These are phyloP conservation scores for Capromys pilorides DNA, from an alignment of 2,797 vertebrate genomes.

Conservation along the genomic window DNA sequence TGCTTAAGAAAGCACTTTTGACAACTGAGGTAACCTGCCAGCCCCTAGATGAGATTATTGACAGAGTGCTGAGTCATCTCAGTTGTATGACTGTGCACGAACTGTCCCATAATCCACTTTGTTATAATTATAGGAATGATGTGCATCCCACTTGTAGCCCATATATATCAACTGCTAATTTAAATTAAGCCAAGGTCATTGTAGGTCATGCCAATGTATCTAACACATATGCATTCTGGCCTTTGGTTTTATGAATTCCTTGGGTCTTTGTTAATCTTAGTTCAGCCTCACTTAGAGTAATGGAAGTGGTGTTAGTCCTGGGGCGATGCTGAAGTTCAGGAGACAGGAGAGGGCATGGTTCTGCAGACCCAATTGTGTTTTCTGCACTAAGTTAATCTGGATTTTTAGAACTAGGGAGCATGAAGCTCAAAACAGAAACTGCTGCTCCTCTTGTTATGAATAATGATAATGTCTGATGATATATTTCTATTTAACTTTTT, in stretches of 20 bases:
- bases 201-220: not conserved
- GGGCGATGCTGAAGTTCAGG: not conserved
- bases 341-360: not conserved
- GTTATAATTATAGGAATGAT: not conserved
- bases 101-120: not conserved
- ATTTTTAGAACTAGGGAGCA: not conserved
- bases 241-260: not conserved
- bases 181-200: not conserved
- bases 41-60: not conserved
- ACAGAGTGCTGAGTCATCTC: not conserved
- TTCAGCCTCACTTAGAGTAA: not conserved
- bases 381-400: not conserved
- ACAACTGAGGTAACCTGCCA: no score
- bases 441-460: not conserved
- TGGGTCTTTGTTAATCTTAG: not conserved
- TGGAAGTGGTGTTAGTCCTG: not conserved
- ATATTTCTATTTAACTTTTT: not conserved
- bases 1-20: no score
- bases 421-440: not conserved
- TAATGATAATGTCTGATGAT: not conserved
- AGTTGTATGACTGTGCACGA: not conserved
- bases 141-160: not conserved
- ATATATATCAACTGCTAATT: not conserved
- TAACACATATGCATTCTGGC: not conserved
- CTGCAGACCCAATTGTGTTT: not conserved